These are phyloP conservation scores for Drosophila pallidifrons DNA, from an alignment of 1,140 invertebrate species.

Conservation along the genomic window DNA sequence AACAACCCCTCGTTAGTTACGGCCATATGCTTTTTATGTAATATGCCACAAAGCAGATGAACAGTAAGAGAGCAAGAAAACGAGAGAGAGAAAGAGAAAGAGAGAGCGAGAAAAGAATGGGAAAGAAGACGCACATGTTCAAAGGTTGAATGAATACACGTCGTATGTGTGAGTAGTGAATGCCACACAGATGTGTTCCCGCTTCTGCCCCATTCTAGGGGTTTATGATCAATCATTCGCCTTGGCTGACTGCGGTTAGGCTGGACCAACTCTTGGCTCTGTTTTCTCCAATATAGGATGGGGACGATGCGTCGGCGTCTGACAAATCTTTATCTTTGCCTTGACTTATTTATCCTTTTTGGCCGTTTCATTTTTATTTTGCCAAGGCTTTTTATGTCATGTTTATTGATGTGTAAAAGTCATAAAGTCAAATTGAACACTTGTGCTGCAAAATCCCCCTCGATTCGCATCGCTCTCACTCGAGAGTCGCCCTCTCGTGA, in stretches of 20 bases:
- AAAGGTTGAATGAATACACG: conserved; percentile 17
- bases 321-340: conserved; percentile 78
- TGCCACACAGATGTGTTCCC: conserved; percentile 52
- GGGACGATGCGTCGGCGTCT: conserved; percentile 17
- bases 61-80: background rate
- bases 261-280: conserved; percentile 23
- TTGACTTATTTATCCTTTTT: conserved; percentile 82
- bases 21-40: conserved; percentile 82
- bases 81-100: background rate
- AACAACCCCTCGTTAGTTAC: conserved; percentile 80
- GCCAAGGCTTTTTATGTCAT: conserved; percentile 75
- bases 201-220: conserved; percentile 38
- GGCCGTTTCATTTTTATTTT: conserved; percentile 76
- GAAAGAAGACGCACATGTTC: background rate
- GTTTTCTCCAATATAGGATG: background rate
- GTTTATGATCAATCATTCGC: conserved; percentile 80
- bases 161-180: conserved; percentile 3
- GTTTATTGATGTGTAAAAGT: conserved; percentile 84
- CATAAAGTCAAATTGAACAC: conserved; percentile 84
- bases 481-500: conserved; percentile 4
- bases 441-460: conserved; percentile 57
- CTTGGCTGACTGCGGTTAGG: conserved; percentile 72
- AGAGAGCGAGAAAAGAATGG: background rate
- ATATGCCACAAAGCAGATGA: conserved; percentile 50
- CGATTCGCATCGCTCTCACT: background rate